Conservation (phyloP, 2,113 vertebrate genomes). For the Chlamydotis undulata region DNA sequence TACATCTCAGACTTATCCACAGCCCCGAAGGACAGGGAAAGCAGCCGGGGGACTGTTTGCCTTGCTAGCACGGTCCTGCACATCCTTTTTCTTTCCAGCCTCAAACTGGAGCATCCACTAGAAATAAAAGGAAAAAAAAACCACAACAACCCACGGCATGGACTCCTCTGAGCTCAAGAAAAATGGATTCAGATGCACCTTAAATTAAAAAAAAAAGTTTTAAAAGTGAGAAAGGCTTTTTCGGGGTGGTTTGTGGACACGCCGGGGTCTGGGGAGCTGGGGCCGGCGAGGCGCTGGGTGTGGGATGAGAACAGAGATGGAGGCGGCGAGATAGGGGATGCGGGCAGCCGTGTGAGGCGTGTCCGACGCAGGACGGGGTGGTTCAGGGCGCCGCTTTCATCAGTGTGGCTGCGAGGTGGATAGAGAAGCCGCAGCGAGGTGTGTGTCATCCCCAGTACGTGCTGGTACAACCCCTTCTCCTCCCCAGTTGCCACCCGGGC, state of each 20-base stretch:
- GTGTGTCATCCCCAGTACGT: not conserved
- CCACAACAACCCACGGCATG: not conserved
- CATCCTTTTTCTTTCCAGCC: not conserved
- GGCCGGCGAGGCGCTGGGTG: not conserved
- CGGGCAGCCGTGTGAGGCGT: constrained; percentile 20
- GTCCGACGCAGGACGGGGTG: not conserved
- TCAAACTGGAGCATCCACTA: not conserved
- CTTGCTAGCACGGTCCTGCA: fast-evolving
- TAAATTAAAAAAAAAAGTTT: not conserved
- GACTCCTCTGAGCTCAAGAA: not conserved
- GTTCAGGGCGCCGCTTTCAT: not conserved
- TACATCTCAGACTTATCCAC: not conserved
- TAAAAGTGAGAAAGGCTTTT: not conserved
- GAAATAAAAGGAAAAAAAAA: not conserved
- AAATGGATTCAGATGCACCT: not conserved
- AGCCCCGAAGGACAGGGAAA: fast-evolving
- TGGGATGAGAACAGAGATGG: constrained; percentile 11
- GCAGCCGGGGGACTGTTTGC: fast-evolving
- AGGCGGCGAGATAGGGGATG: not conserved
- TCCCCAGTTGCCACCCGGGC: not conserved
- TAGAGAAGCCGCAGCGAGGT: not conserved
- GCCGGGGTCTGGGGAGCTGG: not conserved
- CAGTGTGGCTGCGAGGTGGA: not conserved
- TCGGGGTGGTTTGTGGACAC: not conserved
- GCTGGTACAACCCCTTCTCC: not conserved